A percentile compares a stretch with the other conserved stretches of the same genome.
Conservation (phyloP, 2,888 invertebrate genomes). For the Tenthredo amoena region DNA sequence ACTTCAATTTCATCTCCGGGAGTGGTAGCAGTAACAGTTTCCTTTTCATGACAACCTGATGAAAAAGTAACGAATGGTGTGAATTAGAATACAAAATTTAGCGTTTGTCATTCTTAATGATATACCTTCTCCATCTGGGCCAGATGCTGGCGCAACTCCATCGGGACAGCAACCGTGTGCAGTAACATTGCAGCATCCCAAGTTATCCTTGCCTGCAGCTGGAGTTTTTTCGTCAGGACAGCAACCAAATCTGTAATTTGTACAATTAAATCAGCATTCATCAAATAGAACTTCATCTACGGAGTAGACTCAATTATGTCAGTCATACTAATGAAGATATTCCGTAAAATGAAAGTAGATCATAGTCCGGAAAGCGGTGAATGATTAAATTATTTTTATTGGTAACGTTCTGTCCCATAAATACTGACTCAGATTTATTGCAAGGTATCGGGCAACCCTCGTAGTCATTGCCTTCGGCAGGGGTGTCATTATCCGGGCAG, state of each 20-base stretch:
- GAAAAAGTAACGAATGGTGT: neutral
- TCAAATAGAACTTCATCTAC: neutral
- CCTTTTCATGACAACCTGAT: slow-evolving; percentile 69
- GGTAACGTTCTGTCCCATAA: neutral
- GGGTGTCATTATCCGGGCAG: slow-evolving; percentile 88
- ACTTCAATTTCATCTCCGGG: neutral
- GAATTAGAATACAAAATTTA: neutral
- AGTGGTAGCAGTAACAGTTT: slow-evolving; percentile 56
- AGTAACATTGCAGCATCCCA: slow-evolving; percentile 77
- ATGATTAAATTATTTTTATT: neutral
- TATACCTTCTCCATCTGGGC: slow-evolving; percentile 80
- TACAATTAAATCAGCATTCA: neutral
- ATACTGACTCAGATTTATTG: slow-evolving; percentile 79
- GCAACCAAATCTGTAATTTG: slow-evolving; percentile 78
- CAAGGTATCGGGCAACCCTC: slow-evolving; percentile 90
- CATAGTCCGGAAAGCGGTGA: neutral
- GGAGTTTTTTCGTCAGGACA: slow-evolving; percentile 79
- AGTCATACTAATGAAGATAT: neutral
- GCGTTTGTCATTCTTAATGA: neutral
- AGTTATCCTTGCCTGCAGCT: slow-evolving; percentile 73
- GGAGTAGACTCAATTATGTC: neutral
- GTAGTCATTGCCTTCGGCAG: slow-evolving; percentile 89
- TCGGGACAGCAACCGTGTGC: slow-evolving; percentile 88
- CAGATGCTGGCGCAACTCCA: slow-evolving; percentile 83
- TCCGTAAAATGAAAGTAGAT: neutral